Evolutionary conservation across 92 coral and sea anemone species (phyloP), one percentile per base, ranked within the genome.

Genomic region (Diadumene lineata): DNA sequence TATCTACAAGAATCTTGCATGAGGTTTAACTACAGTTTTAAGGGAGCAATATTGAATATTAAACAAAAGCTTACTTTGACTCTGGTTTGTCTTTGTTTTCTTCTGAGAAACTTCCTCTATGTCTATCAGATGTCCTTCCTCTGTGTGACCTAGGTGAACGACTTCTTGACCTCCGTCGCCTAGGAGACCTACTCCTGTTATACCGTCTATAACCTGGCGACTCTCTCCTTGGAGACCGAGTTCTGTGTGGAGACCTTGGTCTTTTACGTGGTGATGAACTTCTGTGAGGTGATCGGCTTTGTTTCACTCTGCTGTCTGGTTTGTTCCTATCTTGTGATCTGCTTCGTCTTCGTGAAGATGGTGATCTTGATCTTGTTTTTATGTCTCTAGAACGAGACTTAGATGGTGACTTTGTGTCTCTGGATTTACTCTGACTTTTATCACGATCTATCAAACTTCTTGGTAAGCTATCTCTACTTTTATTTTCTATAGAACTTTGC

Each of bases 71-170:
- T 72, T 58, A 67, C 78, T 82, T 97, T 6, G 68, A 87, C 66
- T 92, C 98, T 27, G 98, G 90, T 15, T 94, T 97, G 0, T 82
- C 85, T 21, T 16, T 53, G 32, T 83, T 81, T 79, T 89, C 92
- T 50, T 86, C 98, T 24, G 92, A 81, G 64, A 86, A 83, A 69
- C 94, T 82, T 13, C 92, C 97, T 43, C 79, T 89, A 66, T 79
- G 79, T 58, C 81, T 92, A 63, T 90, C 94, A 48, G 96, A 80
- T 15, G 91, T 74, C 23, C 88, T 68, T 29, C 91, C 77, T 11
- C 68, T 82, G 53, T 88, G 74, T 48, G 77, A 86, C 33, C 93
- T 79, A 26, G 92, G 90, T 44, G 97, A 89, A 31, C 92, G 67
- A 21, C 79, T 70, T 75, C 89, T 73, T 21, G 98, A 88, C 11